Evolutionary conservation across 2,888 invertebrate genomes (phyloP), one percentile per base, ranked within the genome.

Genomic region (Tubulanus polymorphus): DNA sequence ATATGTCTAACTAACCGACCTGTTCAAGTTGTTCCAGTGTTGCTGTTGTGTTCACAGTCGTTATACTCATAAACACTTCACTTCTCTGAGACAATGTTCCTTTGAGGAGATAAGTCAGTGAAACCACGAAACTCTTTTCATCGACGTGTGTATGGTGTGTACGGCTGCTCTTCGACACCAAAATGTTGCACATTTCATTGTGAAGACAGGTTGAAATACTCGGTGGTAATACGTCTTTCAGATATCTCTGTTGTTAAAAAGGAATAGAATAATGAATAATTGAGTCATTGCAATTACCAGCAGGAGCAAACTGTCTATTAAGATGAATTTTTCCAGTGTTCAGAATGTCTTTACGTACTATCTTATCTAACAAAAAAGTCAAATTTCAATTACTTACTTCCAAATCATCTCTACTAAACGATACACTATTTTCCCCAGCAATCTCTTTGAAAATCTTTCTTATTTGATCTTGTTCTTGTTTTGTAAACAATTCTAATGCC

Each of bases 71-170:
- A 23, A 60, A 53, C 10, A 54, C 27, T n/a, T 41, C 41, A 12
- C 58, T 56, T 23, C 57, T 55, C 18, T 63, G 61, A 12, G 51
- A 25, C 6, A 60, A 20, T 10, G 45, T 49, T 3, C 64, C 63
- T 48, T 61, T 60, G 26, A 64, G 48, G 26, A 61, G 41, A 25
- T 28, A n/a, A 12, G 56, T 57, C 23, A 64, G 50, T 8, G 20
- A 18, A 18, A 41, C 41, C 5, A 41, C 41, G 23, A 41, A 41
- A 8, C 20, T 23, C 41, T 41, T 23, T 23, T 41, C 15, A 8
- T 23, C 5, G 6, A 41, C 41, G 23, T 41, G 41, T 8, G 41
- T 41, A 23, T 15, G 6, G 41, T 23, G 41, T n/a, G 10, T n/a
- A 12, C 35, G 10, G 15, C 15, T 23, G 18, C 23, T 15, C 6